Evolutionary conservation across 2,113 vertebrate species (phyloP).

Genomic region (Shinisaurus crocodilurus): DNA sequence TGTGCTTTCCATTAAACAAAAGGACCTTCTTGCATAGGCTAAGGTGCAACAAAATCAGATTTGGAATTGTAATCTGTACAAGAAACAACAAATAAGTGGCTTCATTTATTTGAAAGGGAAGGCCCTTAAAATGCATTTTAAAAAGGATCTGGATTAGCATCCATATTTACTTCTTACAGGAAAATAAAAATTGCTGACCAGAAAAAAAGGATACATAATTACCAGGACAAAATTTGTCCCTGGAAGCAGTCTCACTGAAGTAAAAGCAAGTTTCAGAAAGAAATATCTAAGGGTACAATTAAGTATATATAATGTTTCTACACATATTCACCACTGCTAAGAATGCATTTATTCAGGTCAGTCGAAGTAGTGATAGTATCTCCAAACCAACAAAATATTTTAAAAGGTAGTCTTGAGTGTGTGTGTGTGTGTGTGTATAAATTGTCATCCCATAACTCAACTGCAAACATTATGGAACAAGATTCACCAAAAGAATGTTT

Average conservation of each 20-base stretch:
- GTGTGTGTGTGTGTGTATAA: no score
- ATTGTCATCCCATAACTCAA: neutral
- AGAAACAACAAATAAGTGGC: conserved; percentile 13
- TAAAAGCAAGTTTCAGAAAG: conserved; percentile 10
- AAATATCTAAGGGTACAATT: conserved; percentile 22
- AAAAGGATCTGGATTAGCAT: neutral
- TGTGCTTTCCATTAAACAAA: conserved; percentile 36
- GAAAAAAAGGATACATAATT: neutral
- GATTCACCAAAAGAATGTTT: neutral
- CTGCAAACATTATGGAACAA: neutral
- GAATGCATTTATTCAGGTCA: conserved; percentile 13
- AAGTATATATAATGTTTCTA: conserved; percentile 3
- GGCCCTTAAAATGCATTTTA: conserved; percentile 12
- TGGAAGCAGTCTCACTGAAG: conserved; percentile 1
- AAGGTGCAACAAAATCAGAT: conserved; percentile 53
- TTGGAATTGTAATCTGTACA: conserved; percentile 34
- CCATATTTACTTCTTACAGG: neutral
- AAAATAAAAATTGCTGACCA: neutral
- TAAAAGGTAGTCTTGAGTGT: neutral
- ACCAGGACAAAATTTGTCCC: neutral
- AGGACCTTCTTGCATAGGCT: conserved; percentile 1
- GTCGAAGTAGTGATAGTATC: neutral
- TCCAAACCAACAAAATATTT: neutral
- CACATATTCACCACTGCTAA: neutral
- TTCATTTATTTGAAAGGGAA: conserved; percentile 5